These are phyloP conservation scores for Helarctos malayanus DNA, from an alignment of 2,797 vertebrate genomes.

Conservation along the genomic window DNA sequence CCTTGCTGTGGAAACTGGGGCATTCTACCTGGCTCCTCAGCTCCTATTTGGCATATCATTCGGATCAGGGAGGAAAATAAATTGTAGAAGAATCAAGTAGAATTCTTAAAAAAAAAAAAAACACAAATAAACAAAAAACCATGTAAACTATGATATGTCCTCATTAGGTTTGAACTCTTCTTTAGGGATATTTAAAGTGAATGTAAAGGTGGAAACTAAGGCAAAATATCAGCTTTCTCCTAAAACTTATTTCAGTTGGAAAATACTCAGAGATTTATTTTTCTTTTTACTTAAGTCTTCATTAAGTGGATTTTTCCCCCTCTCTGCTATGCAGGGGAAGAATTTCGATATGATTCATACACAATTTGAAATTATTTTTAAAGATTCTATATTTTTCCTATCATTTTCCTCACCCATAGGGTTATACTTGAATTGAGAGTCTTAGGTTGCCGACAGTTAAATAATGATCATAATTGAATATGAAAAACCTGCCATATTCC, in stretches of 20 bases:
- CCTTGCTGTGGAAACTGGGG: constrained; percentile 74
- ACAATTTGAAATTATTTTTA: constrained; percentile 11
- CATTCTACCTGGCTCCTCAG: background rate
- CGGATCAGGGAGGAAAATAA: constrained; percentile 49
- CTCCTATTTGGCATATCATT: background rate
- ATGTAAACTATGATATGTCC: background rate
- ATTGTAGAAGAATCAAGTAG: constrained; percentile 37
- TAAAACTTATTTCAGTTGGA: constrained; percentile 46
- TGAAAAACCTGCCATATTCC: background rate
- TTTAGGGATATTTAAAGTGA: constrained; percentile 40
- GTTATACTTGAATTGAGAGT: background rate
- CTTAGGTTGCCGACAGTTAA: background rate
- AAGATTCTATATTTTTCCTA: constrained; percentile 21
- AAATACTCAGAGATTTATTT: background rate
- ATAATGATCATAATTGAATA: background rate
- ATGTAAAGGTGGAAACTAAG: constrained; percentile 55
- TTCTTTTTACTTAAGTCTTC: background rate
- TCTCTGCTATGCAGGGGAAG: constrained; percentile 31
- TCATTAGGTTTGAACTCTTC: constrained; percentile 23
- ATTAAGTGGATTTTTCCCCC: background rate
- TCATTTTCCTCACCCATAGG: background rate
- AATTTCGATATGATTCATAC: background rate
- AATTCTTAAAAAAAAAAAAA: constrained; percentile 52
- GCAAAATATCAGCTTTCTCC: background rate
- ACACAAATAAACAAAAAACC: background rate